A percentile compares a stretch with the other conserved stretches of the same genome.
These are phyloP conservation scores for Catostylus mosaicus DNA, from an alignment of 30 jellyfish, hydroid and myxozoan genomes.

Conservation along the genomic window DNA sequence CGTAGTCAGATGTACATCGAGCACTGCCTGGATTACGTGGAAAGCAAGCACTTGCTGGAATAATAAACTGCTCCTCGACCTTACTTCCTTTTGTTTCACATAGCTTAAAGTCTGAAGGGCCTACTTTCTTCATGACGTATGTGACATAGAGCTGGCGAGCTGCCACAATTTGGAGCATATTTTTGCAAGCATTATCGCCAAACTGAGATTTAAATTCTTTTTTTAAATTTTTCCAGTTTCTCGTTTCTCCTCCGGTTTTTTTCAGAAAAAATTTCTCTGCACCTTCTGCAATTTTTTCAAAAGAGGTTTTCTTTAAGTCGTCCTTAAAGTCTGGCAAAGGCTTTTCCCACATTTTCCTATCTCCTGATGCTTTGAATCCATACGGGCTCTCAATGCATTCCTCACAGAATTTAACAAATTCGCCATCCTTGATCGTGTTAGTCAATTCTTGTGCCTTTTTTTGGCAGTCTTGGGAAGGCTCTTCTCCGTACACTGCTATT, in stretches of 20 bases:
- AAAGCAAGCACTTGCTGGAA: slow-evolving; percentile 25
- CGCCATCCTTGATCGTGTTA: no score
- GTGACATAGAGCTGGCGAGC: slow-evolving; percentile 10
- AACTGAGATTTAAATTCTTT: background rate
- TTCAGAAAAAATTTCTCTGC: background rate
- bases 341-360: background rate
- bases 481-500: no score
- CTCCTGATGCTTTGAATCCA: background rate
- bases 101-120: background rate
- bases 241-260: background rate
- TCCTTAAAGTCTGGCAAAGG: background rate
- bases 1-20: slow-evolving; percentile 49
- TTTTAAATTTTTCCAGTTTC: background rate
- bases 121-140: background rate
- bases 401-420: background rate
- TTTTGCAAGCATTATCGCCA: background rate
- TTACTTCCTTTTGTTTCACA: background rate
- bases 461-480: no score
- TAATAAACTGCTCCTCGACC: background rate
- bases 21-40: slow-evolving; percentile 47
- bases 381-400: background rate
- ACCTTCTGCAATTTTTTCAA: background rate
- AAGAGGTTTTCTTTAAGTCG: background rate
- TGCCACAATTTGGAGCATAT: background rate
- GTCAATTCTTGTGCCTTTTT: no score